These are phyloP conservation scores for Apamea sordens DNA, from an alignment of 2,888 invertebrate genomes.

Conservation along the genomic window DNA sequence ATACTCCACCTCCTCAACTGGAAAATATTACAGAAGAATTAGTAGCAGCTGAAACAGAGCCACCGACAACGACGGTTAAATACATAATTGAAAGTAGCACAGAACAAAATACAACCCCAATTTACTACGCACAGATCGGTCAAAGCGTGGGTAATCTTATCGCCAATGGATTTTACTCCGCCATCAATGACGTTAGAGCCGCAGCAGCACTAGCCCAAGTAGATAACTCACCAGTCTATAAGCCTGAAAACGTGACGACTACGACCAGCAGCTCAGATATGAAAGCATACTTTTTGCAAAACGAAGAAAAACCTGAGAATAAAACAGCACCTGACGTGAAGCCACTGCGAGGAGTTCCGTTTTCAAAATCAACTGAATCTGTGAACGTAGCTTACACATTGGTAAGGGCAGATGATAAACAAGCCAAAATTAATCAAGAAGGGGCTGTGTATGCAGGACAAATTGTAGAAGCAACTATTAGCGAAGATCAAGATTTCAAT, in stretches of 20 bases:
- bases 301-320: conserved; percentile 73
- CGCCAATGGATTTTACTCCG: conserved; percentile 89
- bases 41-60: conserved; percentile 75
- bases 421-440: conserved; percentile 78
- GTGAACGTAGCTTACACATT: conserved; percentile 85
- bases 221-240: conserved; percentile 86
- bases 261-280: conserved; percentile 75
- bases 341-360: conserved; percentile 80
- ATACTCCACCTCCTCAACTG: conserved; percentile 71
- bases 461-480: conserved; percentile 85
- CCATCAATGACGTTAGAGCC: conserved; percentile 91
- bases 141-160: conserved; percentile 82
- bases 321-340: conserved; percentile 78
- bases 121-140: conserved; percentile 88
- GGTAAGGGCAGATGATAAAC: conserved; percentile 79
- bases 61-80: conserved; percentile 80
- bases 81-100: conserved; percentile 78
- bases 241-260: conserved; percentile 69
- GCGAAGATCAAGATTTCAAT: conserved; percentile 85
- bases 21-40: conserved; percentile 78
- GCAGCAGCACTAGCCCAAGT: conserved; percentile 91
- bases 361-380: conserved; percentile 81
- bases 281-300: conserved; percentile 76
- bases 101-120: conserved; percentile 79
- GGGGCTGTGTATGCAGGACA: conserved; percentile 85